Evolutionary conservation across 2,888 invertebrate species (phyloP).

Genomic region (Hypomecis punctinalis): DNA sequence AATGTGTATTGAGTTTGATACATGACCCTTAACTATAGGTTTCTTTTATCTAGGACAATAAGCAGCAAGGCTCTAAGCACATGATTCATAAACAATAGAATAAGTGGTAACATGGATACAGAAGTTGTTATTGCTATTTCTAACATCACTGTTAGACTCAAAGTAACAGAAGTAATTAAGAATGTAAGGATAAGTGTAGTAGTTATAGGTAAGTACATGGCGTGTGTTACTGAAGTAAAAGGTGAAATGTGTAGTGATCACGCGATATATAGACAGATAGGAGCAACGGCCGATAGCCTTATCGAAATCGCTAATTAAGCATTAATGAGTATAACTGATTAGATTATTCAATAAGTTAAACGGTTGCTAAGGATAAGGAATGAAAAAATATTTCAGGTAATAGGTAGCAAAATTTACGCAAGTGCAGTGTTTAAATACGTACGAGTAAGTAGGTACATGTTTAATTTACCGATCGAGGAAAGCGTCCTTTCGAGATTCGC

Average conservation of each 20-base stretch:
- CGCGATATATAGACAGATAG: conserved; percentile 51
- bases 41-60: not conserved
- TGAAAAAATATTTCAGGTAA: not conserved
- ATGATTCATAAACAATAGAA: not conserved
- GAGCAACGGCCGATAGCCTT: conserved; percentile 48
- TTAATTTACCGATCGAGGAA: too few relatives aligned
- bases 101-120: too few relatives aligned
- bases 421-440: too few relatives aligned
- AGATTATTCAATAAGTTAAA: not conserved
- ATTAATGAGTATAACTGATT: conserved; percentile 10
- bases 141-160: too few relatives aligned
- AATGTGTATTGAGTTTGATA: not conserved
- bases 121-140: too few relatives aligned
- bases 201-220: not conserved
- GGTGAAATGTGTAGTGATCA: conserved; percentile 47
- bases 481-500: too few relatives aligned
- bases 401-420: too few relatives aligned
- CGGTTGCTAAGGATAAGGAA: not conserved
- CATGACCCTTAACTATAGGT: conserved; percentile 4
- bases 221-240: conserved; percentile 32
- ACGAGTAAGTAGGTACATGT: too few relatives aligned
- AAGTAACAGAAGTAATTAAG: not conserved
- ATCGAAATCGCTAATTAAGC: conserved; percentile 32
- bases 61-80: not conserved
- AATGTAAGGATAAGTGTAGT: not conserved